Base-by-base conservation (phyloP, 2,797 vertebrate genomes). In the Chromobotia macracanthus region DNA sequence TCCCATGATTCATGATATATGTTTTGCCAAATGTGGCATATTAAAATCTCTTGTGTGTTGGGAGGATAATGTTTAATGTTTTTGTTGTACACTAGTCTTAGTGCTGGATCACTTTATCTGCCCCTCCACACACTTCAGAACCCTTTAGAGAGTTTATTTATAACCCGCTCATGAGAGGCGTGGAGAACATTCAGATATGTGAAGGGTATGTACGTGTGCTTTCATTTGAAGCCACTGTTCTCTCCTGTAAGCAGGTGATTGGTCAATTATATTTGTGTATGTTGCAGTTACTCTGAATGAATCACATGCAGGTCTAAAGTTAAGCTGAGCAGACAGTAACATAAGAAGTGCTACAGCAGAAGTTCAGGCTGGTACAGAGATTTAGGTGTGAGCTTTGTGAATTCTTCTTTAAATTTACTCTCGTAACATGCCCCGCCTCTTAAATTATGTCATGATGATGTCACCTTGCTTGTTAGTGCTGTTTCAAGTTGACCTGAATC, bases 131-230 rank as follows among this genome's bases (percentile, higher is more conserved):
- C 12, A 60, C 25, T 68, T 77, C 15, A 38, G 44, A 51, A 77
- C 55, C 9, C 44, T 69, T 38, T 51, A 38, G 56, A 61, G 16
- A 19, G 44, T 77, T 44, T 77, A 77, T 63, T 77, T 61, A 77
- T 63, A 70, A 48, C 75, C 46, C 25, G 10, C 65, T 61, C n/a
- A 2, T 77, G 61, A 55, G 61, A 65, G 73, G 15, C 61, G 19
- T 65, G 61, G 55, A 48, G 66, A 61, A 69, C 55, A 61, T 50
- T 60, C 38, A 25, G 75, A 70, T 69, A 77, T 51, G 44, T 70
- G 55, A 70, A 70, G 55, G 66, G 15, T 69, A 70, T 70, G 61
- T 35, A 64, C 31, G 4, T 38, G 61, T 38, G 35, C 60, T 35
- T 63, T 63, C 2, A 5, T 18, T n/a, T 11, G 31, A 64, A 38